Evolutionary conservation across 1,140 invertebrate species (phyloP).

Genomic region (Drosophila tani): DNA sequence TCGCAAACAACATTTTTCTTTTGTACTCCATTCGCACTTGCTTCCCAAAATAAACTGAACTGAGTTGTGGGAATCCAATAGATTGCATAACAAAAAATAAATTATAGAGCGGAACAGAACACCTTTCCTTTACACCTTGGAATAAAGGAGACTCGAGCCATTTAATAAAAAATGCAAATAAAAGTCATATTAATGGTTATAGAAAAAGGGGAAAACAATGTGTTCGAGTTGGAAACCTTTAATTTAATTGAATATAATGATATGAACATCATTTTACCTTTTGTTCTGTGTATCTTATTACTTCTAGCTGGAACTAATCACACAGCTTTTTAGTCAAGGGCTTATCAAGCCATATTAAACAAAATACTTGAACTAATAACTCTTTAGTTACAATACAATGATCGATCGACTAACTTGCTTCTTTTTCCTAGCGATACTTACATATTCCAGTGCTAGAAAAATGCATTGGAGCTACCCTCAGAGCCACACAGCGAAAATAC

Average conservation of each 20-base stretch:
- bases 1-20: constrained; percentile 60
- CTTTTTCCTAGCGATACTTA: neutral
- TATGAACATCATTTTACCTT: neutral
- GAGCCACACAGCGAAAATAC: too few species aligned
- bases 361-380: neutral
- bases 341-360: neutral
- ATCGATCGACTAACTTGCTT: too few species aligned
- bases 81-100: constrained; percentile 56
- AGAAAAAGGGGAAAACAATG: neutral
- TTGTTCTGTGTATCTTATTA: neutral
- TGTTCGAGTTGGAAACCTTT: neutral
- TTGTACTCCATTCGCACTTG: constrained; percentile 48
- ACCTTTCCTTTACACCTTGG: constrained; percentile 6
- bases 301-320: neutral
- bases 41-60: constrained; percentile 46
- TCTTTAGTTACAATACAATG: neutral
- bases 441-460: neutral
- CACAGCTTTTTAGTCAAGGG: neutral
- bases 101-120: constrained; percentile 16
- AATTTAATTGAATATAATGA: neutral
- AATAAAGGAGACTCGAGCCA: too few species aligned
- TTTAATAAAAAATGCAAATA: neutral
- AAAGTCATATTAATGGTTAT: neutral
- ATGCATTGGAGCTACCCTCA: too few species aligned
- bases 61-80: constrained; percentile 35